These are phyloP conservation scores for Blomia tropicalis DNA, from an alignment of 2,888 invertebrate species.

Conservation along the genomic window DNA sequence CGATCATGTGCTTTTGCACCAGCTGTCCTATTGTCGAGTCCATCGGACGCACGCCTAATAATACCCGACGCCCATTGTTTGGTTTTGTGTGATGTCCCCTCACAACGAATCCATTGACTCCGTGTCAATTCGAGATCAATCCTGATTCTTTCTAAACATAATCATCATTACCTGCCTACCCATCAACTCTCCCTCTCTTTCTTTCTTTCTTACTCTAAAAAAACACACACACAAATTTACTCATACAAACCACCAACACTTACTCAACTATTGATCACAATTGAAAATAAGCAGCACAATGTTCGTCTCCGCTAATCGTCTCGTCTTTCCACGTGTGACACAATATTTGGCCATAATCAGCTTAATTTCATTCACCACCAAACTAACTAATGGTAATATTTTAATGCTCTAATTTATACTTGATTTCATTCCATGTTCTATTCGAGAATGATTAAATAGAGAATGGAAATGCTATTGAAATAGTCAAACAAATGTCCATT, in stretches of 20 bases:
- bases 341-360: background rate
- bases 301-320: too few species aligned
- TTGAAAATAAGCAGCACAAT: too few species aligned
- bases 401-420: background rate
- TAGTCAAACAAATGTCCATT: background rate
- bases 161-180: too few species aligned
- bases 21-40: background rate
- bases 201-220: too few species aligned
- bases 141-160: too few species aligned
- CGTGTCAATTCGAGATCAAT: too few species aligned
- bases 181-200: too few species aligned
- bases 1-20: background rate
- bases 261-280: too few species aligned
- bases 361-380: background rate
- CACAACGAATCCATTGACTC: too few species aligned
- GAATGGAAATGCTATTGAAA: background rate
- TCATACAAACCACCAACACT: too few species aligned
- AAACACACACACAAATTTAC: too few species aligned
- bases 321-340: background rate
- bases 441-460: background rate
- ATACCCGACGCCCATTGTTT: background rate
- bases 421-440: background rate
- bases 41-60: background rate
- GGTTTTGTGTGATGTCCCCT: background rate
- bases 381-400: constrained; percentile 5